phyloP scores from a whole-genome alignment of 1,140 invertebrate species.

The Stegodyphus dumicola region DNA sequence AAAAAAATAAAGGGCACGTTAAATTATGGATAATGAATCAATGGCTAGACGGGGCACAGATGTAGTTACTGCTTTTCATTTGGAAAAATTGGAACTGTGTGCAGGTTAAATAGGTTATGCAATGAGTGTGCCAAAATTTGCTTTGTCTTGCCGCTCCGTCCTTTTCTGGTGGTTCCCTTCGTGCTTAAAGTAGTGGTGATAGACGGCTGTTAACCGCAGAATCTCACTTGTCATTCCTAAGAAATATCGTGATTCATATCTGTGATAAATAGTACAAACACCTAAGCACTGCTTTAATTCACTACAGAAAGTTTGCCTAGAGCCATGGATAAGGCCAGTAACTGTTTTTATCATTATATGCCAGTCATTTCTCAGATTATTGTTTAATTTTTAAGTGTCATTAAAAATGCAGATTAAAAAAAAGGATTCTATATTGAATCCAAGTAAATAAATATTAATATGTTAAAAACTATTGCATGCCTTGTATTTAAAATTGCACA shows the following conservation, averaged over 20 bases:
- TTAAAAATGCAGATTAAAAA: too few species aligned
- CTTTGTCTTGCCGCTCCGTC: constrained; percentile 46
- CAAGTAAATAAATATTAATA: too few species aligned
- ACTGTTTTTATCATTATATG: not conserved
- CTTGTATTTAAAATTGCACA: too few species aligned
- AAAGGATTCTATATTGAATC: too few species aligned
- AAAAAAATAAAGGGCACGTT: too few species aligned
- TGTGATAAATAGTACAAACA: constrained; percentile 60
- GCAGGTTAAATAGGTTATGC: too few species aligned
- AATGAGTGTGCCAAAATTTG: constrained; percentile 12
- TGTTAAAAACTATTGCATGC: too few species aligned
- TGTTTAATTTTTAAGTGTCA: too few species aligned
- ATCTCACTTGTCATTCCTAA: constrained; percentile 19
- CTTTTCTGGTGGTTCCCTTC: constrained; percentile 34
- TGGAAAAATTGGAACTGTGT: too few species aligned
- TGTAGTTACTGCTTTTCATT: too few species aligned
- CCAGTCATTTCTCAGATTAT: not conserved
- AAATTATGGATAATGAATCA: too few species aligned
- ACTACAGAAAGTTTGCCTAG: not conserved
- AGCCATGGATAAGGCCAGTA: not conserved
- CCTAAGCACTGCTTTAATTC: constrained; percentile 4
- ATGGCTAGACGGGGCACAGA: too few species aligned
- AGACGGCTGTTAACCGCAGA: constrained; percentile 35
- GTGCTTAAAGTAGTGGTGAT: constrained; percentile 49
- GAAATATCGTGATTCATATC: constrained; percentile 51